Evolutionary conservation across 2,797 vertebrate genomes (phyloP), one percentile per base, ranked within the genome.

Genomic region (Parauchenoglanis ngamensis): DNA sequence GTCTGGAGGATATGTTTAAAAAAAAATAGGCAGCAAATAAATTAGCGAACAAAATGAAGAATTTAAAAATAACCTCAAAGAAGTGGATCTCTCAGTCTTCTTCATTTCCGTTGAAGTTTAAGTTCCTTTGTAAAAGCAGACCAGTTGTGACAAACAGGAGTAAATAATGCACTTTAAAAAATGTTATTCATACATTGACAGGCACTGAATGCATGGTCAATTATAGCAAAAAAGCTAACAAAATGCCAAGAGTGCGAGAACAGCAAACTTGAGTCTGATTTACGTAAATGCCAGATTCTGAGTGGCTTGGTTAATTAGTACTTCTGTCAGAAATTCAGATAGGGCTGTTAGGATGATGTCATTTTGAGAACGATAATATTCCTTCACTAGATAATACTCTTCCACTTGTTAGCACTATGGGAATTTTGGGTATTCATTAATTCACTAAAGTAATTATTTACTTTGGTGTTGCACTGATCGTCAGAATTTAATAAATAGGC

Each of bases 141-240:
- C 6, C 46, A 78, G 80, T 13, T 25, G 19, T 35, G 23, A 84
- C 56, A 57, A 87, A 63, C 23, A 76, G n/a, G 31, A 11, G 28
- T 63, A 73, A 83, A 85, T 67, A 65, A 44, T 82, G n/a, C 79
- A 68, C 35, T 81, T n/a, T 13, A 8, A 63, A 79, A 81, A 44
- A 61, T 15, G 35, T 15, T 25, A 61, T 61, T 40, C 21, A 76
- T 83, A 25, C 31, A 54, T 23, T 54, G 57, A 87, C 65, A 46
- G 63, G 28, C 40, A 17, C 40, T 35, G 80, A 68, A n/a, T 85
- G 85, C 57, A 57, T 1, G 8, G 28, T 56, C 28, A 21, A 35
- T 23, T 78, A 35, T 10, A 28, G 40, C 15, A 21, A 40, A 59
- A 59, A 23, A 3, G 5, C 28, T 11, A 59, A 80, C 19, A 80